A percentile compares a stretch with the other conserved stretches of the same genome.
phyloP scores from a whole-genome alignment of 2,113 vertebrate genomes.

The Tragelaphus imberbis region DNA sequence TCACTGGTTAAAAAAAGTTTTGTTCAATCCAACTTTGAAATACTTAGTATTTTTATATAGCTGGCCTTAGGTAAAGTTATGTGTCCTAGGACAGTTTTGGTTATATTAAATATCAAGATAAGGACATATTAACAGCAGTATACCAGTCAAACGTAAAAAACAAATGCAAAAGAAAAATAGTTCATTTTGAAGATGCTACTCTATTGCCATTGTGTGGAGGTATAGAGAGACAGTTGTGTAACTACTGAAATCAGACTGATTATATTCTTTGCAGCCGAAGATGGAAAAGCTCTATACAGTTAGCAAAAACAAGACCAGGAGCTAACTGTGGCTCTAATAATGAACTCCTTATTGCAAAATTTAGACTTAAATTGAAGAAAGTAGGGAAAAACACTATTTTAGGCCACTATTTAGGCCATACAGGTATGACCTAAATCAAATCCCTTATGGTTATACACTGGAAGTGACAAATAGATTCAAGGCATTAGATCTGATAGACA shows the following conservation, averaged over 20 bases:
- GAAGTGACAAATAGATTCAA: background rate
- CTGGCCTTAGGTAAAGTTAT: background rate
- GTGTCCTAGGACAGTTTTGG: background rate
- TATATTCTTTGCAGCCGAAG: background rate
- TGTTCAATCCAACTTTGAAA: background rate
- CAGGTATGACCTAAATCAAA: background rate
- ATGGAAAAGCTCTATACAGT: background rate
- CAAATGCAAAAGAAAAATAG: background rate
- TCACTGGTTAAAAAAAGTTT: background rate
- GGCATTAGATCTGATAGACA: background rate
- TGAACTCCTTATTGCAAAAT: background rate
- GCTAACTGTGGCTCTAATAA: background rate
- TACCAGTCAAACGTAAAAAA: background rate
- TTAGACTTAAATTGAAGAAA: background rate
- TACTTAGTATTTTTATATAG: background rate
- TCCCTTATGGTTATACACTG: background rate
- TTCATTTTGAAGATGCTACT: background rate
- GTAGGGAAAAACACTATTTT: background rate
- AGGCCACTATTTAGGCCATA: background rate
- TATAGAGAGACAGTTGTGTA: background rate
- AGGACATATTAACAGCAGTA: background rate
- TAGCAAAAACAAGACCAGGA: background rate
- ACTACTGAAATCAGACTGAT: background rate
- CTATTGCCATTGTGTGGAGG: background rate
- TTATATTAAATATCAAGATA: conserved; percentile 3